Evolutionary conservation across 2,797 vertebrate species (phyloP).

Genomic region (Falco novaeseelandiae): DNA sequence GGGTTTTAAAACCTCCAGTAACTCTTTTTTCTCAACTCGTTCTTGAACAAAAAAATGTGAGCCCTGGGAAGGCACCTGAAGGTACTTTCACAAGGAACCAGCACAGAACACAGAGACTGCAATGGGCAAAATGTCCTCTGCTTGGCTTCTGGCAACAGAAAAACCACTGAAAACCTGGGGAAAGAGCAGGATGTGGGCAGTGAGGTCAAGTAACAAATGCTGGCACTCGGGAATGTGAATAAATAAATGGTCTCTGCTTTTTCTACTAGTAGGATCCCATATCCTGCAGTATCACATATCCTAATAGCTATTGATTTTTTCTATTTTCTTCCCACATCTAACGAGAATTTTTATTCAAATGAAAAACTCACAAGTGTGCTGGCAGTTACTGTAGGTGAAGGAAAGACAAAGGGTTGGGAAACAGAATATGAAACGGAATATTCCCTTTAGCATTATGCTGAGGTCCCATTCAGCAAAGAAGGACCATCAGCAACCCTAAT

Average conservation of each 20-base stretch:
- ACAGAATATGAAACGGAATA: neutral
- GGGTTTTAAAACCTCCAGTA: constrained; percentile 65
- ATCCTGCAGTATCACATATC: neutral
- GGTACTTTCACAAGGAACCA: constrained; percentile 11
- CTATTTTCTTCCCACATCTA: constrained; percentile 35
- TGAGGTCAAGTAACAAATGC: neutral
- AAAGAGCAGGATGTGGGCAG: neutral
- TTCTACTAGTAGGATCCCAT: neutral
- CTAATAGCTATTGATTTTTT: constrained; percentile 60
- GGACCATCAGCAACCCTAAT: neutral
- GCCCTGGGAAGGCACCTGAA: constrained; percentile 31
- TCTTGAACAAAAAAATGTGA: constrained; percentile 55
- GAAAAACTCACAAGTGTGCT: neutral
- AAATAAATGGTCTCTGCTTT: neutral
- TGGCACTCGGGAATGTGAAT: neutral
- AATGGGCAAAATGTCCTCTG: neutral
- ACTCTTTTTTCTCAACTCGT: constrained; percentile 56
- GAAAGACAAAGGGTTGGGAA: neutral
- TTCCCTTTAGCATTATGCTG: neutral
- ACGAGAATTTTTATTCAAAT: constrained; percentile 46
- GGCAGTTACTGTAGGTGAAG: neutral
- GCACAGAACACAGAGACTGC: neutral
- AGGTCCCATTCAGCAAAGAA: neutral
- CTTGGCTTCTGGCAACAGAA: neutral
- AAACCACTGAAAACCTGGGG: neutral